Conservation (phyloP, 1,140 invertebrate species). For the Xylocopa sonorina region DNA sequence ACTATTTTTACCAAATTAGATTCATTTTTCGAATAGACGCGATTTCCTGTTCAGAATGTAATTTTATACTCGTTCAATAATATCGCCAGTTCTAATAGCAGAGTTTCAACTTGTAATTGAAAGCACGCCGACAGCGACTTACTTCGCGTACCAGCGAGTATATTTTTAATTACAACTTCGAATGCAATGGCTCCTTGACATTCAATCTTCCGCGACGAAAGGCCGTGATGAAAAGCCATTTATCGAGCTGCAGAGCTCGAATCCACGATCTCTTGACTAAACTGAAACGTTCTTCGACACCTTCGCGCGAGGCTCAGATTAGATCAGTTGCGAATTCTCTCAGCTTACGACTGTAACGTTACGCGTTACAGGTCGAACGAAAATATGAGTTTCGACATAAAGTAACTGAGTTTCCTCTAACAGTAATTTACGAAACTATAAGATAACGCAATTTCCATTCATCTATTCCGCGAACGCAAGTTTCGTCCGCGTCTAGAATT, state of each 20-base stretch:
- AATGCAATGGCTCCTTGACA: neutral
- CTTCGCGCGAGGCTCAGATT: neutral
- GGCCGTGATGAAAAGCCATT: conserved; percentile 4
- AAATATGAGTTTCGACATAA: too few relatives aligned
- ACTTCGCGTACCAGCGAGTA: neutral
- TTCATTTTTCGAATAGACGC: too few relatives aligned
- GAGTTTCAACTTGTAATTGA: neutral
- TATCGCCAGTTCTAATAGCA: neutral
- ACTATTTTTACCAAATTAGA: too few relatives aligned
- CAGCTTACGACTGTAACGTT: too few relatives aligned
- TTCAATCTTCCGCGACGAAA: neutral
- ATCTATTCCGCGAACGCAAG: too few relatives aligned
- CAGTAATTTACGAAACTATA: too few relatives aligned
- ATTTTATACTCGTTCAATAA: neutral
- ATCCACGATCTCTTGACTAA: neutral
- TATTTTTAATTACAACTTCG: conserved; percentile 30
- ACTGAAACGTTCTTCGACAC: neutral
- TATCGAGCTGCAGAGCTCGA: neutral
- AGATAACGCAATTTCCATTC: too few relatives aligned
- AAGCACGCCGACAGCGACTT: neutral
- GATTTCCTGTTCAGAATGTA: too few relatives aligned
- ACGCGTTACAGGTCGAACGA: too few relatives aligned
- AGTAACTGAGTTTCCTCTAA: too few relatives aligned
- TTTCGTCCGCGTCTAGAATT: too few relatives aligned
- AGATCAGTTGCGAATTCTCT: too few relatives aligned